These are phyloP conservation scores for Hydropsyche tenuis DNA, from an alignment of 1,140 invertebrate species.

Conservation along the genomic window DNA sequence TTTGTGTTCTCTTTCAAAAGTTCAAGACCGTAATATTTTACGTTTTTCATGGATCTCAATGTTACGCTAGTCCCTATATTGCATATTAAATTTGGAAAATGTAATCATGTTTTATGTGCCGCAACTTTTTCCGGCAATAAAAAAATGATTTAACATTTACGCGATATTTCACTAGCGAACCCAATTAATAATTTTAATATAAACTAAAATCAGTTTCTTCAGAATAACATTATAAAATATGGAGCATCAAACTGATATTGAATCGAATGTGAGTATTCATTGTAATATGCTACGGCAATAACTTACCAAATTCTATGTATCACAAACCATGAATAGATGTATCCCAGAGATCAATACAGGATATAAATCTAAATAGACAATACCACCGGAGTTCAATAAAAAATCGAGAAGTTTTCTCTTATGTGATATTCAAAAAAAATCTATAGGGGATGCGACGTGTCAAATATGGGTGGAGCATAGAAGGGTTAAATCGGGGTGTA, in stretches of 20 bases:
- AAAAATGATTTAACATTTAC: background rate
- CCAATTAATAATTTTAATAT: too few species aligned
- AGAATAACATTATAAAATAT: background rate
- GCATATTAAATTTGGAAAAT: background rate
- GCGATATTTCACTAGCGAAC: too few species aligned
- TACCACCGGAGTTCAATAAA: constrained; percentile 35
- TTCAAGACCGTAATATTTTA: constrained; percentile 23
- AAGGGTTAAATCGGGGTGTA: constrained; percentile 39
- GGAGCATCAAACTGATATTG: background rate
- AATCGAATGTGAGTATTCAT: background rate
- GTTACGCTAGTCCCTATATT: background rate
- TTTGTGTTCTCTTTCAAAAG: constrained; percentile 18
- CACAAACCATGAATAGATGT: constrained; percentile 32
- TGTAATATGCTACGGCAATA: constrained; percentile 35
- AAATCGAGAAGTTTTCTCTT: constrained; percentile 3
- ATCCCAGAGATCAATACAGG: constrained; percentile 40
- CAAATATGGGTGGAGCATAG: constrained; percentile 44
- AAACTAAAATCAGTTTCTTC: too few species aligned
- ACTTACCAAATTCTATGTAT: constrained; percentile 32
- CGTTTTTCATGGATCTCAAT: constrained; percentile 21
- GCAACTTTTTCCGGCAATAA: background rate
- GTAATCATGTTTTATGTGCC: background rate
- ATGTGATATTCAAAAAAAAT: too few species aligned
- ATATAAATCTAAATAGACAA: constrained; percentile 49
- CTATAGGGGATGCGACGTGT: constrained; percentile 29